These are phyloP conservation scores for Pachymerium ferrugineum DNA, from an alignment of 2,888 invertebrate genomes.

Conservation along the genomic window DNA sequence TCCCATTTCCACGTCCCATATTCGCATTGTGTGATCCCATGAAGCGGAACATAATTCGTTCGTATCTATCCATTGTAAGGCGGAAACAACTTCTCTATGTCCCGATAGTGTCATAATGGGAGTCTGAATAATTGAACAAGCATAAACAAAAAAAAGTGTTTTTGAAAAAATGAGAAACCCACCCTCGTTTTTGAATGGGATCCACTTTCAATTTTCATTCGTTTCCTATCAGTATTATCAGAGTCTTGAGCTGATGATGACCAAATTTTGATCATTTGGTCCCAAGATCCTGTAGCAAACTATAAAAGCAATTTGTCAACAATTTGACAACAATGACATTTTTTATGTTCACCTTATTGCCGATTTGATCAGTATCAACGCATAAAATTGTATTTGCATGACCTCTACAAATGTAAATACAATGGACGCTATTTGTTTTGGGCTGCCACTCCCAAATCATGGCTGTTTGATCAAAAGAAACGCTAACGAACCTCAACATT, in stretches of 20 bases:
- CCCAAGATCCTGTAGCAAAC: conserved; percentile 86
- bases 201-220: conserved; percentile 38
- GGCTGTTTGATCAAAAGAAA: conserved; percentile 86
- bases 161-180: conserved; percentile 25
- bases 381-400: conserved; percentile 90
- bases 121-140: conserved; percentile 48
- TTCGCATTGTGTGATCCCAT: conserved; percentile 90
- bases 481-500: conserved; percentile 49
- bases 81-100: conserved; percentile 84
- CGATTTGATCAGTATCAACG: conserved; percentile 67
- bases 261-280: conserved; percentile 87
- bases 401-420: conserved; percentile 75
- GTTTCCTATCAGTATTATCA: conserved; percentile 42
- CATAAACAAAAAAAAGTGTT: neutral
- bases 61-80: conserved; percentile 74
- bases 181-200: conserved; percentile 38
- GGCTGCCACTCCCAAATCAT: conserved; percentile 86
- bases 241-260: conserved; percentile 50
- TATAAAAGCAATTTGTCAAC: conserved; percentile 31
- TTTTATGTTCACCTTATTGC: conserved; percentile 43
- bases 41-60: conserved; percentile 76
- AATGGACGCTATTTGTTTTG: conserved; percentile 65
- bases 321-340: neutral
- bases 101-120: conserved; percentile 84
- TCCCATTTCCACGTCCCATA: conserved; percentile 88